Conservation (phyloP, 2,797 vertebrate species). For the Falco cherrug region DNA sequence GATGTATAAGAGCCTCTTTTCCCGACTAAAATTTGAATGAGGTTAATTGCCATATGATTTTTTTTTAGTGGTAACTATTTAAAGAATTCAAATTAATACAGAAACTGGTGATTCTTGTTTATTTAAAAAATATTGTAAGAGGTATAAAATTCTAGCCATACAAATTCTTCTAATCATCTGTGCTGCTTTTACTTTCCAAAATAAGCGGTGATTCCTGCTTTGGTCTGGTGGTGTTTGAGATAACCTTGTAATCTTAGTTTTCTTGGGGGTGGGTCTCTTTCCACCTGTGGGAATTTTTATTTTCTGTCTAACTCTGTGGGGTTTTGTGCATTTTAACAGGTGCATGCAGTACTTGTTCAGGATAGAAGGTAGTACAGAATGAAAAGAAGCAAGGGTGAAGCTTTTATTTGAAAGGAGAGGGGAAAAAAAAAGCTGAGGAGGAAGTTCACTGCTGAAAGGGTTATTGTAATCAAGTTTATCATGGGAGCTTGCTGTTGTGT, state of each 20-base stretch:
- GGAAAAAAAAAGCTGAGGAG: constrained; percentile 65
- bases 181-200: constrained; percentile 5
- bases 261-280: not conserved
- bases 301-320: not conserved
- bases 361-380: constrained; percentile 53
- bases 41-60: not conserved
- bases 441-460: constrained; percentile 78
- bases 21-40: not conserved
- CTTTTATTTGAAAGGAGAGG: constrained; percentile 60
- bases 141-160: not conserved
- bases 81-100: not conserved
- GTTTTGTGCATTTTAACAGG: constrained; percentile 53
- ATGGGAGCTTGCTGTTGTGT: constrained; percentile 79
- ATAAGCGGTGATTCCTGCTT: not conserved
- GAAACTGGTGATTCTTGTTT: not conserved
- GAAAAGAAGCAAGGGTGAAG: constrained; percentile 74
- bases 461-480: constrained; percentile 81
- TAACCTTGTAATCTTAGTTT: not conserved
- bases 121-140: not conserved
- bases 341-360: constrained; percentile 45
- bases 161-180: not conserved
- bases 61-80: not conserved
- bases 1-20: not conserved
- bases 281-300: not conserved
- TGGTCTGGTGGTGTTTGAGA: not conserved